Evolutionary conservation across 2,888 invertebrate genomes (phyloP), one percentile per base, ranked within the genome.

Genomic region (Andrena flavipes): DNA sequence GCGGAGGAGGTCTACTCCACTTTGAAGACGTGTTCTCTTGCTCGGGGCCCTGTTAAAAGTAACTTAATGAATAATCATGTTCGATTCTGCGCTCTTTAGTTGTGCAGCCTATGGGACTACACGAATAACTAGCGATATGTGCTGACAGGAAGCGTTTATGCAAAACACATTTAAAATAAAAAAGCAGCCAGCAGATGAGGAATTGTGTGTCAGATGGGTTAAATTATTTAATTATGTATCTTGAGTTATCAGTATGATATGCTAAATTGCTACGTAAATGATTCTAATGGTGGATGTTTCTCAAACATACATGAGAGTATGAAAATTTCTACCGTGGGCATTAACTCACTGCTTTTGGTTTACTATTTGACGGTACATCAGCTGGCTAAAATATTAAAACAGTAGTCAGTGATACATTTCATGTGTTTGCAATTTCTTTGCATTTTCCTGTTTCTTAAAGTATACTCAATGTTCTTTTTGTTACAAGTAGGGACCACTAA

Each of bases 1-100:
- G 96, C 1, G 97, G 96, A 10, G 95, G 92, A 1, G 98, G 97
- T 71, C 99, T 95, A 7, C 96, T 96, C 98, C 98, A 98, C 92
- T 96, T 96, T 70, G 95, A 93, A 86, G 95, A 96, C 0, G 96
- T 96, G 73, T 95, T 95, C 90, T 96, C 95, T 92, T 95, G 96
- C 92, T 97, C 97, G 0, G 97, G 97, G 0, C 97, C 97, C 94
- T 96, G 16, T 29, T 8, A 59, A 60, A 64, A 64, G 68, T 75
- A 73, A 16, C 23, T 10, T 35, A 23, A 49, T 30, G 60, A 42
- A n/a, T 26, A 59, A 59, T 68, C 29, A 49, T 30, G 42, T 13
- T 33, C 48, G n/a, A 33, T 20, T 23, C 10, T 7, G 7, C 13
- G 30, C 5, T 42, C 42, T 2, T 33, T n/a, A 29, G 1, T 16